Base-by-base conservation (phyloP, 2,113 vertebrate genomes). In the Microcebus ravelobensis region DNA sequence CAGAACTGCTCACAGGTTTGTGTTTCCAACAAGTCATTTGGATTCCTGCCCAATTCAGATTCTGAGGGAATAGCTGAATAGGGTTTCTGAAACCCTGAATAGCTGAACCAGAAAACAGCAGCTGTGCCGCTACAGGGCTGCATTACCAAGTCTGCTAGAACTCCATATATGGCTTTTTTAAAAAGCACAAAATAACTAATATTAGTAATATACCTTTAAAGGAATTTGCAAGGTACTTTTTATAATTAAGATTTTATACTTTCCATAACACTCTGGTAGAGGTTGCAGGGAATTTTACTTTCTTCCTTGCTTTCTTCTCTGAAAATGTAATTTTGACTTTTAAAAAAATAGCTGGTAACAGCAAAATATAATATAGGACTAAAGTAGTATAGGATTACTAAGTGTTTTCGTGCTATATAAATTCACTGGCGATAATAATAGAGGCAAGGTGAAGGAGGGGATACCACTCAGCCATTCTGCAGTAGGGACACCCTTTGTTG, bases 261-360 rank as follows among this genome's bases (percentile, higher is more conserved):
- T 94, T 91, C 48, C 3, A 61, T n/a, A 85, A 70, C 4, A 84
- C 18, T 55, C 39, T 70, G 39, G 12, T 36, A 93, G 79, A 87
- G 55, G 17, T 34, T 13, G 50, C 20, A 80, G 63, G 85, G 48
- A n/a, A 65, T 93, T 88, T 90, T 91, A 67, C 23, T 29, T 77
- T 27, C 13, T 76, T 91, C 63, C 50, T 15, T 29, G 55, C 87
- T 89, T 90, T 13, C 34, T 80, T 84, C 14, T 93, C 52, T 93
- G 31, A 95, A 96, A 95, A 91, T 57, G 21, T 39, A 23, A 70
- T 86, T 82, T 96, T 71, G 63, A 36, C 12, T 68, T 50, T 50
- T 50, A 13, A 50, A 50, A 50, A 50, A 34, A 55, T 61, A 71
- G 65, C 31, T 76, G 87, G 34, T 6, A 90, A 39, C 59, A 63